A percentile compares a stretch with the other conserved stretches of the same genome.
phyloP scores from a whole-genome alignment of 2,888 invertebrate genomes.

The Cryptophagus acutangulus region DNA sequence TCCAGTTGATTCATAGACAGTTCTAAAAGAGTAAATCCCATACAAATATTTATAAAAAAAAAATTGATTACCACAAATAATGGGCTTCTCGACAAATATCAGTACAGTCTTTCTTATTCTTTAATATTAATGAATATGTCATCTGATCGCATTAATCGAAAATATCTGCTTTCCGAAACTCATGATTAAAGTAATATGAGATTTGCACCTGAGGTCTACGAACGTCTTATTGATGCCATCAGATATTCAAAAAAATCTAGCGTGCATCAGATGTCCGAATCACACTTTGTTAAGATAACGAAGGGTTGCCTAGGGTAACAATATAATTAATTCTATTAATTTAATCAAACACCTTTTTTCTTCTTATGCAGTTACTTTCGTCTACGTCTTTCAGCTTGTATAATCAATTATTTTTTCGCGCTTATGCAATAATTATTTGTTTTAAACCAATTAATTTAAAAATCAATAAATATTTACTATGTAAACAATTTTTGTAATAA shows the following conservation, averaged over 20 bases:
- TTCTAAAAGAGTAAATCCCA: neutral
- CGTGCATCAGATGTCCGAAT: constrained; percentile 37
- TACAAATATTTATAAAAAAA: constrained; percentile 1
- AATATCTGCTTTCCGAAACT: neutral
- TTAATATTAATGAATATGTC: neutral
- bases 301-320: constrained; percentile 38
- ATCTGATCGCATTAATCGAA: neutral
- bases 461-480: too few relatives aligned
- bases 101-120: too few relatives aligned
- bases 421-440: too few relatives aligned
- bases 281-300: constrained; percentile 34
- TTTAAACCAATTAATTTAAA: too few relatives aligned
- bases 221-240: neutral
- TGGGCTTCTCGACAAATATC: too few relatives aligned
- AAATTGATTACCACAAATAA: neutral
- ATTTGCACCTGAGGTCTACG: constrained; percentile 3
- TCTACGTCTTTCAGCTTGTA: too few relatives aligned
- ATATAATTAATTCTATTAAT: constrained; percentile 11
- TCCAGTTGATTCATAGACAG: constrained; percentile 7
- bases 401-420: too few relatives aligned
- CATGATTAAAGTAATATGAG: neutral
- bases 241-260: neutral
- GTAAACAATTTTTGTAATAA: too few relatives aligned
- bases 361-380: too few relatives aligned
- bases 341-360: neutral